Percentiles rank a stretch among this genome's conserved stretches.
Conservation (phyloP, 2,113 vertebrate species). For the Podarcis raffonei region DNA sequence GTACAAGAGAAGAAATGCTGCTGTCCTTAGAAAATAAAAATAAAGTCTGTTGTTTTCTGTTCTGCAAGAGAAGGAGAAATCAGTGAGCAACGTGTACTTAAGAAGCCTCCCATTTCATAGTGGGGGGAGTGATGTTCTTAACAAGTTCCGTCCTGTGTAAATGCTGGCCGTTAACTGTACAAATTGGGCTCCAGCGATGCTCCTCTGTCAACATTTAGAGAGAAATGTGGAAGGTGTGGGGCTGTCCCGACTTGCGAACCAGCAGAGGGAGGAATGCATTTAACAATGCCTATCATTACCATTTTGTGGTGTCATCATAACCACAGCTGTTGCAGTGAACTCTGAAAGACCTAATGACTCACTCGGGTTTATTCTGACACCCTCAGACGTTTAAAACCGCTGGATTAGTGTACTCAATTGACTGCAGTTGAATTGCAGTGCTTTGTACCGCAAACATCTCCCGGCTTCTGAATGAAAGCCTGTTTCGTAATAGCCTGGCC, state of each 20-base stretch:
- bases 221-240: not conserved
- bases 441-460: not conserved
- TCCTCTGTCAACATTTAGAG: not conserved
- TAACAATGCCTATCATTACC: not conserved
- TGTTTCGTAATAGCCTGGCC: not conserved
- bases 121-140: not conserved
- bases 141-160: not conserved
- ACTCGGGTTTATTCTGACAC: not conserved
- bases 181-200: not conserved
- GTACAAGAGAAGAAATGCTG: not conserved
- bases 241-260: slow-evolving; percentile 2
- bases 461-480: not conserved
- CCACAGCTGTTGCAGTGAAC: slow-evolving; percentile 2
- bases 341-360: slow-evolving; percentile 13
- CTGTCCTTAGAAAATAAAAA: not conserved
- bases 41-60: not conserved
- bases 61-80: not conserved
- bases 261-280: not conserved
- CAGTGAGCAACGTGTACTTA: not conserved
- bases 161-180: not conserved
- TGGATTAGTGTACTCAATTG: slow-evolving; percentile 2
- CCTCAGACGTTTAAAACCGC: not conserved
- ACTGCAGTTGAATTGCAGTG: not conserved
- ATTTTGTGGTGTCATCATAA: not conserved
- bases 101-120: not conserved